These are phyloP conservation scores for Amphiura filiformis DNA, from an alignment of 35 echinoderm and acorn worm species.

Conservation along the genomic window DNA sequence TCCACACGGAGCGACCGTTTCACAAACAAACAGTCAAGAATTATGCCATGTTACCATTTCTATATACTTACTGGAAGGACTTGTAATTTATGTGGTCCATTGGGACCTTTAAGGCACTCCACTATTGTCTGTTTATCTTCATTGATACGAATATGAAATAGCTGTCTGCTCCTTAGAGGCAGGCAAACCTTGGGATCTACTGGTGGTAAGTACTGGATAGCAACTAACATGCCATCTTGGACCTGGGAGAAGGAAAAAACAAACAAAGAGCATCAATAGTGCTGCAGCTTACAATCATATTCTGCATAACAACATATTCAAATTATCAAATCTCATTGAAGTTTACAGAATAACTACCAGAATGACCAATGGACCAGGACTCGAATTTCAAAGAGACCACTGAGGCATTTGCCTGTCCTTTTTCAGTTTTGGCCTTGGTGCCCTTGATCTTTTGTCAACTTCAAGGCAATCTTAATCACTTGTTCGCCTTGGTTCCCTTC, in stretches of 20 bases:
- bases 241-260: conserved; percentile 43
- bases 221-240: conserved; percentile 51
- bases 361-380: too few relatives aligned
- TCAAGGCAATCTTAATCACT: too few relatives aligned
- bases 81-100: conserved; percentile 54
- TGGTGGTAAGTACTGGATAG: conserved; percentile 66
- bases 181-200: conserved; percentile 72
- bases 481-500: too few relatives aligned
- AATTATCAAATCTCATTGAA: neutral
- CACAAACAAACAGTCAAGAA: too few relatives aligned
- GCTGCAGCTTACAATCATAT: too few relatives aligned
- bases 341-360: neutral
- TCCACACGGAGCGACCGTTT: too few relatives aligned
- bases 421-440: too few relatives aligned
- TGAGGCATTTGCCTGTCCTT: too few relatives aligned
- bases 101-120: conserved; percentile 63
- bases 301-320: neutral
- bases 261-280: too few relatives aligned
- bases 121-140: conserved; percentile 34
- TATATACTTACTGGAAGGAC: conserved; percentile 39
- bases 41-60: too few relatives aligned
- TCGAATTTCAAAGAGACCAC: too few relatives aligned
- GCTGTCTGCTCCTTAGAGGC: conserved; percentile 66
- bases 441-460: too few relatives aligned
- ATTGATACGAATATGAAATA: conserved; percentile 55